Evolutionary conservation across 2,888 invertebrate genomes (phyloP), one percentile per base, ranked within the genome.

Genomic region (Orthosia incerta): DNA sequence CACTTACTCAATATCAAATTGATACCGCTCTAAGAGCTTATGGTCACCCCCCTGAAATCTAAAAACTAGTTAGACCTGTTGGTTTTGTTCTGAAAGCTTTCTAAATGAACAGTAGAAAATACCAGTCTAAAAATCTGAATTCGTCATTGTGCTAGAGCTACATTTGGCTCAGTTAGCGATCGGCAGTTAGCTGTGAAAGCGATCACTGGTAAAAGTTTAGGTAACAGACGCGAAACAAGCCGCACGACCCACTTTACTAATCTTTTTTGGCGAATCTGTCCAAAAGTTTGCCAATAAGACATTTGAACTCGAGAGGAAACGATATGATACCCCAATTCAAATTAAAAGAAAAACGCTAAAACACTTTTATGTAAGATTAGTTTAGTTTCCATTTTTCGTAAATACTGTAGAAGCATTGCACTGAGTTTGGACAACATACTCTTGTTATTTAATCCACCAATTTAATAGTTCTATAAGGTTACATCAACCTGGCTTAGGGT

Each of bases 201-300:
- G 56, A 77, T 55, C 61, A 18, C 65, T 79, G 62, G 55, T 57
- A 56, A 50, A 55, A 80, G 59, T 76, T 62, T 45, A 5, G 55
- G 7, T 7, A 50, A n/a, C n/a, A 31, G 57, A 11, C 26, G 56
- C n/a, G 26, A 48, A 51, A 64, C 23, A 18, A 46, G 23, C 55
- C 26, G 31, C 31, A 31, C 56, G 77, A 51, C n/a, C 61, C 65
- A 62, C 61, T 66, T 82, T 23, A 46, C 62, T 66, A 71, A 82
- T 71, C 57, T 62, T 76, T 26, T 82, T 82, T 65, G 50, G 48
- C 45, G 16, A 65, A 82, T 57, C 78, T 20, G 23, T 62, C 20
- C 61, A 15, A 51, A 63, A 79, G 61, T 76, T 76, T 64, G 26
- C 48, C 80, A 74, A 80, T 80, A 76, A 45, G 45, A 39, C 53